Conservation (phyloP, 2,113 vertebrate genomes). For the Equus quagga region DNA sequence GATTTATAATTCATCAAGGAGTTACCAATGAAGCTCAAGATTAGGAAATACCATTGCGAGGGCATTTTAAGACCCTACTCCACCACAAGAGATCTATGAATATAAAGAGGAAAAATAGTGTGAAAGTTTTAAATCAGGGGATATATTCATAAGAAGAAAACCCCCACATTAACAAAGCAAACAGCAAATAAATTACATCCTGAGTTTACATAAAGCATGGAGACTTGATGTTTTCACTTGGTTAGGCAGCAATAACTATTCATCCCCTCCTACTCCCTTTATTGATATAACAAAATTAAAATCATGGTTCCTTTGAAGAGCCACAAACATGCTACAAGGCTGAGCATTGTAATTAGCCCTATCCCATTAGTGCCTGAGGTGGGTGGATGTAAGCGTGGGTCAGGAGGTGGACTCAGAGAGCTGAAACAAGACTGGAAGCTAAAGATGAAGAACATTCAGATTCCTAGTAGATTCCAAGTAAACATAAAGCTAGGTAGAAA, state of each 20-base stretch:
- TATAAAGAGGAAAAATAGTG: background rate
- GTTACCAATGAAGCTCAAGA: background rate
- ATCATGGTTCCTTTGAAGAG: background rate
- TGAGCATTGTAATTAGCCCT: background rate
- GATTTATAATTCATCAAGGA: background rate
- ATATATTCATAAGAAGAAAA: slow-evolving; percentile 13
- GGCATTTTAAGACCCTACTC: background rate
- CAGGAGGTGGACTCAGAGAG: background rate
- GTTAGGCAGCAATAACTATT: background rate
- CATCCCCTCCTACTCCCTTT: background rate
- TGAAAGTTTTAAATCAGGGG: background rate
- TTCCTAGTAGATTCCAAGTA: background rate
- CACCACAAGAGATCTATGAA: background rate
- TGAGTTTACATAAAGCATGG: slow-evolving; percentile 10
- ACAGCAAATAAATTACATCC: background rate
- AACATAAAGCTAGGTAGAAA: background rate
- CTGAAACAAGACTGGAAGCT: background rate
- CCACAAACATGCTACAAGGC: background rate
- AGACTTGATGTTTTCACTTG: background rate
- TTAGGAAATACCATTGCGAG: background rate
- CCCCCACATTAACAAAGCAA: background rate
- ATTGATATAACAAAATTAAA: background rate
- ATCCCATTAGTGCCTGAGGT: background rate
- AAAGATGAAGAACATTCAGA: slow-evolving; percentile 11
- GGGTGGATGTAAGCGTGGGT: background rate